These are phyloP conservation scores for Epizoanthus ramosus DNA, from an alignment of 92 coral and sea anemone genomes.

Conservation along the genomic window DNA sequence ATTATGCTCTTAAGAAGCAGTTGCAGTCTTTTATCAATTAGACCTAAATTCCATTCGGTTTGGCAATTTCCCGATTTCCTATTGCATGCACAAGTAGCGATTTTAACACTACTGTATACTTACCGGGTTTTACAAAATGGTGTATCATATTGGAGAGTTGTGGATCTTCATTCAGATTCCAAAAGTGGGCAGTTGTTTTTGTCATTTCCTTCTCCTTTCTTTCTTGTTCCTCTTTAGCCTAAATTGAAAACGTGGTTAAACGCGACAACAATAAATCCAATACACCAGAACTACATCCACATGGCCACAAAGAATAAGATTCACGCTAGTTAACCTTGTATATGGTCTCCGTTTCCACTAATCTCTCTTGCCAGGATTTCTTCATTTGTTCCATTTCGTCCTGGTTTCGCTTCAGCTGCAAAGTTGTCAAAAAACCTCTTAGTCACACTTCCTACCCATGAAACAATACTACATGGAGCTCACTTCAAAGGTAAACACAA, in stretches of 20 bases:
- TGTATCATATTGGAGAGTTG: slow-evolving; percentile 81
- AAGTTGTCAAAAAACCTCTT: not conserved
- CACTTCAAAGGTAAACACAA: too few relatives aligned
- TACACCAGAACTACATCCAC: not conserved
- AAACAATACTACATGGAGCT: not conserved
- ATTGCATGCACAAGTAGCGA: not conserved
- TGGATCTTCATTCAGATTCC: slow-evolving; percentile 94
- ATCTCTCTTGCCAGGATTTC: slow-evolving; percentile 90
- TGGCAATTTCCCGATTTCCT: not conserved
- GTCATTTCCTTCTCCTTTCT: slow-evolving; percentile 78
- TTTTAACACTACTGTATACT: not conserved
- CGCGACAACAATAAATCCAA: not conserved
- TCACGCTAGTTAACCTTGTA: slow-evolving; percentile 59
- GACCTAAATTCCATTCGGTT: too few relatives aligned
- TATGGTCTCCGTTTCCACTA: slow-evolving; percentile 78
- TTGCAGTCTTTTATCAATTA: too few relatives aligned
- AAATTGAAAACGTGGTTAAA: not conserved
- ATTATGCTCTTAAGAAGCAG: too few relatives aligned
- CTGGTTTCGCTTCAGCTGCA: slow-evolving; percentile 82
- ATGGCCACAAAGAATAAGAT: not conserved
- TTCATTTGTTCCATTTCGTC: slow-evolving; percentile 93
- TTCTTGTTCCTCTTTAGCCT: slow-evolving; percentile 93
- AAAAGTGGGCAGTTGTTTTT: slow-evolving; percentile 87
- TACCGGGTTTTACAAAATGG: slow-evolving; percentile 84
- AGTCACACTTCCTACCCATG: not conserved